Evolutionary conservation across 2,888 invertebrate genomes (phyloP).

Genomic region (Hirtodrosophila histrioides): DNA sequence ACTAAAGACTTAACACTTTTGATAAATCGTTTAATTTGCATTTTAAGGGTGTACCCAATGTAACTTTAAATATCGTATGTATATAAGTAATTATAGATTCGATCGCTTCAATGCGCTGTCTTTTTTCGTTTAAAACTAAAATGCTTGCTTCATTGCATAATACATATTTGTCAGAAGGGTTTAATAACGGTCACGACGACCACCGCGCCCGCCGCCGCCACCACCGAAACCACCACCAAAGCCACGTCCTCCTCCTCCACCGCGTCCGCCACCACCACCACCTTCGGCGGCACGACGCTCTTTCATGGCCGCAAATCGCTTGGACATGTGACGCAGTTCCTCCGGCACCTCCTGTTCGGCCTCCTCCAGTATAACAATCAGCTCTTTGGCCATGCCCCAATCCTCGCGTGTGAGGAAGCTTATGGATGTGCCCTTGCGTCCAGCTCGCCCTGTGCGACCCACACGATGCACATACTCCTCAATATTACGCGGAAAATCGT

Average conservation of each 20-base stretch:
- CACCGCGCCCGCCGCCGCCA: constrained; percentile 27
- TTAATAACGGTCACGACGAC: constrained; percentile 60
- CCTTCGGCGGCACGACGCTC: constrained; percentile 86
- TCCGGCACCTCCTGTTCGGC: constrained; percentile 93
- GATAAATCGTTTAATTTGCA: too few species aligned
- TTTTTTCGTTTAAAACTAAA: constrained; percentile 18
- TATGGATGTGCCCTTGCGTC: constrained; percentile 92
- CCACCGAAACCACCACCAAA: constrained; percentile 16
- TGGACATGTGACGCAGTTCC: constrained; percentile 90
- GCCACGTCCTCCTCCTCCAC: constrained; percentile 44
- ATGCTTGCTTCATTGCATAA: constrained; percentile 3
- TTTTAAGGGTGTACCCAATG: too few species aligned
- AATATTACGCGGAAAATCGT: constrained; percentile 96
- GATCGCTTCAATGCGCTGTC: constrained; percentile 51
- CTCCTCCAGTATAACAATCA: constrained; percentile 94
- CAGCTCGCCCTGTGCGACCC: constrained; percentile 97
- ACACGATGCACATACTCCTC: constrained; percentile 97
- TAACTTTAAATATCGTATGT: too few species aligned
- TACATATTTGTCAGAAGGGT: constrained; percentile 1
- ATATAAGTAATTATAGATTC: constrained; percentile 10
- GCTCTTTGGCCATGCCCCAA: constrained; percentile 92
- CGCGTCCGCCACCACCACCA: constrained; percentile 43
- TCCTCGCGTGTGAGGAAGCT: constrained; percentile 92
- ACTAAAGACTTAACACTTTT: background rate
- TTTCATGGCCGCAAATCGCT: constrained; percentile 89